Evolutionary conservation across 2,113 vertebrate species (phyloP).

Genomic region (Carassius carassius): DNA sequence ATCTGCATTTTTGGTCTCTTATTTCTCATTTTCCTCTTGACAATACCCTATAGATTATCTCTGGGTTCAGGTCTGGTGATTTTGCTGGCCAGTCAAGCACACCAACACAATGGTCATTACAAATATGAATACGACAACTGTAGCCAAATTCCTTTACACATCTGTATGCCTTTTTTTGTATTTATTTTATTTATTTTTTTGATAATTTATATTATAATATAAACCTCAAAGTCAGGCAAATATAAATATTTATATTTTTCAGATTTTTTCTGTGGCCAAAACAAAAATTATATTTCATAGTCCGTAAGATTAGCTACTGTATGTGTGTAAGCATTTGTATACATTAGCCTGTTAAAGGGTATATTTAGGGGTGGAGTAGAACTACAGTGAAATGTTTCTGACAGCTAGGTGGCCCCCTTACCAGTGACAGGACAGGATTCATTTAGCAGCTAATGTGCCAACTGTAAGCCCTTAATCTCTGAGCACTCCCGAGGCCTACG

Average conservation of each 20-base stretch:
- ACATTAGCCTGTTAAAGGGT: neutral
- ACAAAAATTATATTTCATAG: neutral
- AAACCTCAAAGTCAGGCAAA: neutral
- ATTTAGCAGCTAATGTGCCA: conserved; percentile 51
- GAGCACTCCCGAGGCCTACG: conserved; percentile 30
- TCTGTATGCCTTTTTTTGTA: too few relatives aligned
- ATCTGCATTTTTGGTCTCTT: too few relatives aligned
- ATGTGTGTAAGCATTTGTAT: neutral
- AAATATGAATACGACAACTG: too few relatives aligned
- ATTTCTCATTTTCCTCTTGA: too few relatives aligned
- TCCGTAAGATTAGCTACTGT: neutral
- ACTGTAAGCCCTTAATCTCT: conserved; percentile 42
- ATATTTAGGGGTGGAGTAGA: neutral
- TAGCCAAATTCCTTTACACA: too few relatives aligned
- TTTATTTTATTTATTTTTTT: neutral
- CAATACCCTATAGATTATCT: too few relatives aligned
- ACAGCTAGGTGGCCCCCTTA: conserved; percentile 30
- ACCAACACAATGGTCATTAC: too few relatives aligned
- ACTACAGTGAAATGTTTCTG: conserved; percentile 28
- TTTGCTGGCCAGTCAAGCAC: too few relatives aligned
- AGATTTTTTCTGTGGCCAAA: neutral
- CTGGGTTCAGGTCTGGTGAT: too few relatives aligned
- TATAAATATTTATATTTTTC: neutral
- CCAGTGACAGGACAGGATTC: conserved; percentile 38
- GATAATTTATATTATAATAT: neutral